These are phyloP conservation scores for Homarus gammarus DNA, from an alignment of 2,888 invertebrate species.

Conservation along the genomic window DNA sequence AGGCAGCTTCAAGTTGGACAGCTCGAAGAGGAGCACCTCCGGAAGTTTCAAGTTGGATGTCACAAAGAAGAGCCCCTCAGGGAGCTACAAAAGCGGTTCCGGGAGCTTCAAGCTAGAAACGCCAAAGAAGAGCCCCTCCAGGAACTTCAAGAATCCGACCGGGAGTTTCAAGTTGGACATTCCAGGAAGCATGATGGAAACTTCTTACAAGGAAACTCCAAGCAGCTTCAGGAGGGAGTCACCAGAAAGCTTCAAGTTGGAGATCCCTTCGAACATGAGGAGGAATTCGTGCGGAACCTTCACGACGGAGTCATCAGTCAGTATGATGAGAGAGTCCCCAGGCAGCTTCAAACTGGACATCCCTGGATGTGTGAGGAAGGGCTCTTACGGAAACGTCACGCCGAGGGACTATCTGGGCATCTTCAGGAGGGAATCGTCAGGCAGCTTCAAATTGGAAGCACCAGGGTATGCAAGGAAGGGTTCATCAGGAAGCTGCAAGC, in stretches of 20 bases:
- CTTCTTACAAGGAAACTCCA: background rate
- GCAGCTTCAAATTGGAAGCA: conserved; percentile 29
- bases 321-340: conserved; percentile 9
- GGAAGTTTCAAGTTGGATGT: conserved; percentile 29
- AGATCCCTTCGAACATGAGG: background rate
- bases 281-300: conserved; percentile 25
- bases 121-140: conserved; percentile 27
- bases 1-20: conserved; percentile 31
- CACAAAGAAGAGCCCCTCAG: conserved; percentile 42
- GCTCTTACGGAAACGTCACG: background rate
- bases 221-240: conserved; percentile 15
- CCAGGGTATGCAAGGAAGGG: conserved; percentile 1
- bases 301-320: conserved; percentile 19
- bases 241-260: background rate
- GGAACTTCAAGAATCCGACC: conserved; percentile 21
- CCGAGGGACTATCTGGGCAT: conserved; percentile 2
- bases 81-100: conserved; percentile 24
- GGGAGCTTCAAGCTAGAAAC: conserved; percentile 23
- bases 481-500: conserved; percentile 44
- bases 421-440: conserved; percentile 35
- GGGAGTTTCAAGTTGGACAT: conserved; percentile 50
- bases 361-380: background rate
- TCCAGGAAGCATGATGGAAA: conserved; percentile 1
- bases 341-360: conserved; percentile 42
- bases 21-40: conserved; percentile 45